phyloP scores from a whole-genome alignment of 2,797 vertebrate genomes.

The Pelodytes ibericus region DNA sequence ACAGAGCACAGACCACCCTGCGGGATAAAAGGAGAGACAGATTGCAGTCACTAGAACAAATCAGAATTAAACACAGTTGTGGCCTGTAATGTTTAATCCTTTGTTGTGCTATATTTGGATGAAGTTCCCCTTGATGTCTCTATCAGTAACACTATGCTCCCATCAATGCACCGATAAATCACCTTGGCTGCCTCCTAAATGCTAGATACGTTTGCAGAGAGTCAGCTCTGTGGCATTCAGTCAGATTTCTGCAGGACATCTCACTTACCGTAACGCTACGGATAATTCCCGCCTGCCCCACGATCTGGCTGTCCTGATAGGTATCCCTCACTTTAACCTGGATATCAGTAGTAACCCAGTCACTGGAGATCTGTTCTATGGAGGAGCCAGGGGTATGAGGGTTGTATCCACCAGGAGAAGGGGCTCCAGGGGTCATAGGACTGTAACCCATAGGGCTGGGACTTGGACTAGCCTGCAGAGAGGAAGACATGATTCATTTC shows the following conservation, averaged over 20 bases:
- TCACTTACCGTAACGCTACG: constrained; percentile 83
- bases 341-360: constrained; percentile 96
- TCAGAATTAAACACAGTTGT: too few species aligned
- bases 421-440: constrained; percentile 93
- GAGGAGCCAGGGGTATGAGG: constrained; percentile 93
- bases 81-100: too few species aligned
- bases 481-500: background rate
- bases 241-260: too few species aligned
- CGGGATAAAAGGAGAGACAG: background rate
- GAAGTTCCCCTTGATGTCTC: too few species aligned
- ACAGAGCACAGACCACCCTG: constrained; percentile 94
- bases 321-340: constrained; percentile 90
- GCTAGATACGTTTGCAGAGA: too few species aligned
- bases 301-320: constrained; percentile 83
- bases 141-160: too few species aligned
- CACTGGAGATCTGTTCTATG: constrained; percentile 89
- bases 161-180: too few species aligned
- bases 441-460: constrained; percentile 93
- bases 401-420: constrained; percentile 92
- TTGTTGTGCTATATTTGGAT: too few species aligned
- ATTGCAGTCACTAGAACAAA: too few species aligned
- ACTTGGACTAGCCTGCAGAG: constrained; percentile 85
- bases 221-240: too few species aligned
- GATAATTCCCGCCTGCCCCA: constrained; percentile 86
- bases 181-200: too few species aligned